These are phyloP conservation scores for Bibio marci DNA, from an alignment of 2,888 invertebrate species.

Conservation along the genomic window DNA sequence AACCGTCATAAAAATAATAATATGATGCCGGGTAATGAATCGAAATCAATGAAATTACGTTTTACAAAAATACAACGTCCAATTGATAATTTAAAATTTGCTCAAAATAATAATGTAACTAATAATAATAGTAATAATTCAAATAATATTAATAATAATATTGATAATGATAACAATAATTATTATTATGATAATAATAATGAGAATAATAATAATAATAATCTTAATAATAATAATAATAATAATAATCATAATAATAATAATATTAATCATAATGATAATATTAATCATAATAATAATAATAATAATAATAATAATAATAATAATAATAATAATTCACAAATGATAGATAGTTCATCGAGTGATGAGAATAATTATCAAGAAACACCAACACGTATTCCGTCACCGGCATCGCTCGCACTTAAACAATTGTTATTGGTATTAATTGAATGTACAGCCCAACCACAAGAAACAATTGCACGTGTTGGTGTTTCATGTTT, in stretches of 20 bases:
- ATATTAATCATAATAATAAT: conserved; percentile 15
- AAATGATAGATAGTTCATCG: conserved; percentile 19
- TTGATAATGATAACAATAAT: conserved; percentile 16
- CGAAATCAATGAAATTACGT: conserved; percentile 7
- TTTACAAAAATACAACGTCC: conserved; percentile 24
- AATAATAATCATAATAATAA: conserved; percentile 11
- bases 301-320: conserved; percentile 22
- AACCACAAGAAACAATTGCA: conserved; percentile 78
- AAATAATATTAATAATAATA: conserved; percentile 22
- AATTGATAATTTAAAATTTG: conserved; percentile 24
- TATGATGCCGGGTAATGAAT: conserved; percentile 16
- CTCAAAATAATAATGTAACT: conserved; percentile 15
- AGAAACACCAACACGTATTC: conserved; percentile 29
- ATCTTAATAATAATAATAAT: conserved; percentile 19
- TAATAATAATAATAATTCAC: conserved; percentile 16
- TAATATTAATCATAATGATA: conserved; percentile 7
- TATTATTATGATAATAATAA: no score
- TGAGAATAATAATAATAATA: conserved; percentile 21
- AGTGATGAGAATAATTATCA: conserved; percentile 23
- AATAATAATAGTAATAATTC: conserved; percentile 10
- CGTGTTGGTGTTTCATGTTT: conserved; percentile 85
- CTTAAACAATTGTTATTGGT: conserved; percentile 71
- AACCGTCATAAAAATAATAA: no score
- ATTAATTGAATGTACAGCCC: conserved; percentile 78
- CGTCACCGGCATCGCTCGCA: conserved; percentile 55